Base-by-base conservation (phyloP, 2,888 invertebrate species). In the Heteromyza rotundicornis region DNA sequence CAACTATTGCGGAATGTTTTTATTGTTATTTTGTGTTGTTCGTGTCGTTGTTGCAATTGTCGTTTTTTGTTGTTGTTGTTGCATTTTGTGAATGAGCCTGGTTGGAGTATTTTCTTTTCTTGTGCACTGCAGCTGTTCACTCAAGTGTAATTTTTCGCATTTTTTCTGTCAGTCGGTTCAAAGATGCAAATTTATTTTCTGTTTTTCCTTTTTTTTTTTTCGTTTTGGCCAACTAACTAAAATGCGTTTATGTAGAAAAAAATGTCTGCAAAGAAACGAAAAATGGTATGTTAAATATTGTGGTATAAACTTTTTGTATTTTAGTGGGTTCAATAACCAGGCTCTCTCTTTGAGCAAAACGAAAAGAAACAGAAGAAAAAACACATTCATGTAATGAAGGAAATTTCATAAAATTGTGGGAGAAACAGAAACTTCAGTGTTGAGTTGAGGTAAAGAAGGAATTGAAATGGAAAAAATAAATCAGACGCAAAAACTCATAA, bases 191-290 rank as follows among this genome's bases (percentile, higher is more conserved):
- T 40, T 32, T 32, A 32, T 32, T 5, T 40, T 40, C 16, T 40
- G 40, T 40, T 40, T 32, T 32, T 32, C 12, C 12, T 8, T 32
- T n/a, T n/a, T n/a, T n/a, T 78, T 73, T 71, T 52, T 58, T 32
- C 40, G 47, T 59, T 56, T 58, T 24, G 53, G 17, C 17, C 40
- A 40, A n/a, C 40, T n/a, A 7, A 7, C 7, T 3, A 51, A 58
- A 22, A 52, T 24, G 47, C 1, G n/a, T 49, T 27, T 47, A 19
- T 52, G 32, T 8, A 32, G 12, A 32, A 32, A 36, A 63, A 61
- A 47, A 47, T 3, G 59, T 63, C 77, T 79, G 77, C 64, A 79
- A 74, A 68, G 51, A 57, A 60, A 64, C 47, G 65, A 57, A 67
- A 60, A 52, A 27, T n/a, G n/a, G n/a, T n/a, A n/a, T n/a, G 27